Base-by-base conservation (phyloP, 92 coral and sea anemone genomes). In the Epizoanthus scotinus region DNA sequence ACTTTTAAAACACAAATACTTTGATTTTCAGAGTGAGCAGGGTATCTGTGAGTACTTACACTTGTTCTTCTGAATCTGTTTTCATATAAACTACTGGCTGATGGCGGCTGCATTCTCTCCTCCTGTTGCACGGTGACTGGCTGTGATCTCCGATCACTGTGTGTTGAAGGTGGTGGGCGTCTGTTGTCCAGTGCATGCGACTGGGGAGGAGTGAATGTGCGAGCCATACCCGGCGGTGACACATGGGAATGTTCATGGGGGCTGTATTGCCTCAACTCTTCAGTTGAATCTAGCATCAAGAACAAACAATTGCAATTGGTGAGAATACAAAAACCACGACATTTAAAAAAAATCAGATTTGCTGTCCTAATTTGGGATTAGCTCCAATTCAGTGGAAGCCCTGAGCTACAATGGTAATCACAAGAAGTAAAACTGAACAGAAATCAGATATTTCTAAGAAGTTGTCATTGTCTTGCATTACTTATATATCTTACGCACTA, bases 61-160 rank as follows among this genome's bases (percentile, higher is more conserved):
- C 63, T 55, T 14, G 94, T 84, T 58, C 93, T 64, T 42, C 70
- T 85, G 71, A 92, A 92, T 59, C 94, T 83, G 71, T 90, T 90
- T 77, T 92, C 97, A 25, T 92, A 92, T 85, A 92, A 59, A 52
- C 97, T 92, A 52, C 91, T 78, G 3, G 97, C 97, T 1, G 90
- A 86, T 15, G 97, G 97, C 3, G 97, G 97, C 22, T 90, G 91
- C 19, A 77, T 78, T 55, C 87, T 87, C 71, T 89, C 91, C 60
- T 92, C 97, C 74, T 89, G 90, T 79, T 92, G 97, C 20, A 92
- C 92, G 0, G 97, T 92, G 27, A 92, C 93, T 7, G 91, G 86
- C 12, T 83, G 61, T 9, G 92, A 86, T 36, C 78, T 61, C 40
- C 84, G 87, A 19, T 92, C 91, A 20, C 84, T 71, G 8, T 84